Percentiles rank a stretch among this genome's conserved stretches.
Evolutionary conservation across 2,888 invertebrate genomes (phyloP).

Genomic region (Antitype chi): DNA sequence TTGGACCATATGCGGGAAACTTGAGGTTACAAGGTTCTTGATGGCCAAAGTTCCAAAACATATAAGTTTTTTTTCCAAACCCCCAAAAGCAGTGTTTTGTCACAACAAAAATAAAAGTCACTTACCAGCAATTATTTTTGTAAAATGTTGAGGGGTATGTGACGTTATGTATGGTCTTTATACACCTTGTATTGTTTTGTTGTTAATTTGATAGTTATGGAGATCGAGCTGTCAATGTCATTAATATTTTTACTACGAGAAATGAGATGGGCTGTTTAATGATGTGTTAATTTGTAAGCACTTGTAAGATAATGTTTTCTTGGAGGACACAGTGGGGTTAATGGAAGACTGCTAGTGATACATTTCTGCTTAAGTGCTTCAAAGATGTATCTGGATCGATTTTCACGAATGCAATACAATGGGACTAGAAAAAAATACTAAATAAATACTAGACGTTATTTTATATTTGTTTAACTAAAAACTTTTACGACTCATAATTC

Average conservation of each 20-base stretch:
- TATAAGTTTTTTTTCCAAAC: too few relatives aligned
- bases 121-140: too few relatives aligned
- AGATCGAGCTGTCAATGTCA: neutral
- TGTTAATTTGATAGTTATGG: neutral
- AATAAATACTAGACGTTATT: neutral
- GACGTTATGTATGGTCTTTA: too few relatives aligned
- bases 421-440: neutral
- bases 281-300: neutral
- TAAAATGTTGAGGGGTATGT: too few relatives aligned
- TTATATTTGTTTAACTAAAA: neutral
- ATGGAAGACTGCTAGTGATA: neutral
- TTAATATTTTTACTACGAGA: neutral
- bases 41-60: too few relatives aligned
- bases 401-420: neutral
- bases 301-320: neutral
- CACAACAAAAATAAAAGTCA: too few relatives aligned
- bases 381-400: neutral
- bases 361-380: neutral
- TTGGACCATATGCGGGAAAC: too few relatives aligned
- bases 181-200: too few relatives aligned
- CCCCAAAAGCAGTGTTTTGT: too few relatives aligned
- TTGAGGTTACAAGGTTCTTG: too few relatives aligned
- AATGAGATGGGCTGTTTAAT: neutral
- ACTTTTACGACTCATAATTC: conserved; percentile 1
- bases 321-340: neutral